Evolutionary conservation across 2,797 vertebrate genomes (phyloP), one percentile per base, ranked within the genome.

Genomic region (Prunella strophiata): DNA sequence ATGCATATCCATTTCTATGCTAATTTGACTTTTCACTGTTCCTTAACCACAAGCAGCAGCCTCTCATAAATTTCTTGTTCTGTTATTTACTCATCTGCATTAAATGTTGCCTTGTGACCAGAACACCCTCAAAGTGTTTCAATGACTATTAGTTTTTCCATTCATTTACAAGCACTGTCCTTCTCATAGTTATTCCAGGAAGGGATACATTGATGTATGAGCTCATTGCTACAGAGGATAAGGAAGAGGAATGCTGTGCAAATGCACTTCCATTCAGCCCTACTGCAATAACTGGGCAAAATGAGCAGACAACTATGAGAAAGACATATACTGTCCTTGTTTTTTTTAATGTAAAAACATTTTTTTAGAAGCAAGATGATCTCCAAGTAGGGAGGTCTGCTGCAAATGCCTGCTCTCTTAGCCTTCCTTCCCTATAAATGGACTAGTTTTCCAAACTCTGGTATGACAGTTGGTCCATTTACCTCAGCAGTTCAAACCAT

Each of bases 21-120:
- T 78, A 68, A 93, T 91, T 71, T 84, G 40, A 54, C 48, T 95
- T 86, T 81, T 87, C 34, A 42, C 17, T 73, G 23, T 58, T 72
- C 62, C 65, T 84, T 71, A 74, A 76, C 13, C 32, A 66, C 38
- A 85, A 50, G 52, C 45, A 62, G 29, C 21, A 52, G 13, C 20
- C 9, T 65, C 61, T 72, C 32, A 34, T 18, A 68, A 72, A 74
- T 68, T 85, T 71, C 36, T 87, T 82, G 15, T 48, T 36, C 58
- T 47, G 13, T 63, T 84, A 52, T 76, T 91, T 90, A 79, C 51
- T 84, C 20, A 34, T 45, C 40, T 63, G 36, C 45, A 84, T 76
- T 80, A 63, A 52, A 26, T 23, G 9, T 14, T 76, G 19, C 11
- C 71, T 55, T 85, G 61, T 27, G 34, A 65, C 62, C 42, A 63